Base-by-base conservation (phyloP, 2,888 invertebrate species). In the Troglohyphantes excavatus region DNA sequence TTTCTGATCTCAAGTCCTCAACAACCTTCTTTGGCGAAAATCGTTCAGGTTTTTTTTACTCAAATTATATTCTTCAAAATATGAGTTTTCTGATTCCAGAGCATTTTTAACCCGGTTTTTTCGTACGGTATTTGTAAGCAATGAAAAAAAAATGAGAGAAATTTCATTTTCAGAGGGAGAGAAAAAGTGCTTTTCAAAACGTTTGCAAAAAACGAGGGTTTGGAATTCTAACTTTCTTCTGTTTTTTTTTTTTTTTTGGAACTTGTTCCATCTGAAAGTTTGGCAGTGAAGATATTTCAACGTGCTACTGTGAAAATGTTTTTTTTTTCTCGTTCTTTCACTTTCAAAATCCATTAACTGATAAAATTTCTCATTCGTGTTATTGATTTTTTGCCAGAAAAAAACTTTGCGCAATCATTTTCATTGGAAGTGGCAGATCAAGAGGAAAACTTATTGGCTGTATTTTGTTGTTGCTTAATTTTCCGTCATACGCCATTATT, bases 281-380 rank as follows among this genome's bases (percentile, higher is more conserved):
- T 27, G 23, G 68, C 19, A 65, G 65, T 26, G 23, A 63, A 43
- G 26, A 65, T 81, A 46, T 81, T 68, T 68, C 59, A 29, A 63
- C 46, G 27, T 43, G 73, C 65, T 43, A 72, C 72, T 39, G 11
- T 61, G 27, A 83, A 72, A 72, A 59, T 26, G 17, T 33, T 29
- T 65, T 73, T 53, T 17, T 53, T 73, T 83, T 63, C 9, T 19
- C 21, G 0, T 6, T 29, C 29, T 63, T 65, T 11, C 11, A 73
- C 65, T 73, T 83, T 83, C 73, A 19, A 73, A 83, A 83, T 83
- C 73, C 83, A 83, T 83, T 83, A 83, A 83, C 73, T 83, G 73
- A 83, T 83, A 83, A 73, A 63, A 83, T 83, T 83, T 83, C 73
- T 73, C 83, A 83, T 33, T 73, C 43, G 43, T 29, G 83, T 63